These are phyloP conservation scores for Rhombomys opimus DNA, from an alignment of 2,113 vertebrate species.

Conservation along the genomic window DNA sequence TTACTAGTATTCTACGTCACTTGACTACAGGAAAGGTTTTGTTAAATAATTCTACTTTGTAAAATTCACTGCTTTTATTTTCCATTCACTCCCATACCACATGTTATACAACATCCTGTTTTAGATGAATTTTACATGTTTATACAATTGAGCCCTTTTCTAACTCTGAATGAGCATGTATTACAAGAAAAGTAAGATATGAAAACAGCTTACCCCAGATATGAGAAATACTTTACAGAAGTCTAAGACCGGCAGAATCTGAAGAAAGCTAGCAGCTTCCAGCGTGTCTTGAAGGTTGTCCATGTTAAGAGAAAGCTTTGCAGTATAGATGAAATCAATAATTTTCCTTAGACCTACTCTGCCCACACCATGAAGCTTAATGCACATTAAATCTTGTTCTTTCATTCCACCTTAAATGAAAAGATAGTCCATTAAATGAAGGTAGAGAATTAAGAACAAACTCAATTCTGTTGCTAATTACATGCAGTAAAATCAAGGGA, in stretches of 20 bases:
- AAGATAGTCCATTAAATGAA: conserved; percentile 71
- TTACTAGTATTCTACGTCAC: neutral
- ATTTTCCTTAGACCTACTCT: conserved; percentile 99
- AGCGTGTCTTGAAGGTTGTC: conserved; percentile 99
- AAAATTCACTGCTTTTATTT: neutral
- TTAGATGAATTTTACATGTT: neutral
- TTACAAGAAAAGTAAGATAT: neutral
- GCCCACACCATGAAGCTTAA: conserved; percentile 99
- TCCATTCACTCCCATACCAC: conserved; percentile 20
- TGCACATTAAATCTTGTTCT: conserved; percentile 99
- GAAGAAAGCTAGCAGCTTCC: conserved; percentile 99
- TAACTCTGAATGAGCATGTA: neutral
- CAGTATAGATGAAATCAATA: conserved; percentile 99
- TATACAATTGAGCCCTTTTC: neutral
- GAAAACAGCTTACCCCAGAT: conserved; percentile 94
- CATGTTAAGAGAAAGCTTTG: conserved; percentile 99
- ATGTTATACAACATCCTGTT: neutral
- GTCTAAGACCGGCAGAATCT: conserved; percentile 98
- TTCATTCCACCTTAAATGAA: conserved; percentile 97
- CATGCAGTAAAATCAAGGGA: conserved; percentile 66
- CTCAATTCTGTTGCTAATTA: conserved; percentile 59
- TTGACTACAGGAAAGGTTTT: conserved; percentile 14
- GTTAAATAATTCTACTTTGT: conserved; percentile 15
- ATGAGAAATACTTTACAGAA: conserved; percentile 99
- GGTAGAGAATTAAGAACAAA: conserved; percentile 24